Percentiles rank a stretch among this genome's conserved stretches.
Conservation (phyloP, 2,113 vertebrate genomes). For the Marcusenius ussheri region DNA sequence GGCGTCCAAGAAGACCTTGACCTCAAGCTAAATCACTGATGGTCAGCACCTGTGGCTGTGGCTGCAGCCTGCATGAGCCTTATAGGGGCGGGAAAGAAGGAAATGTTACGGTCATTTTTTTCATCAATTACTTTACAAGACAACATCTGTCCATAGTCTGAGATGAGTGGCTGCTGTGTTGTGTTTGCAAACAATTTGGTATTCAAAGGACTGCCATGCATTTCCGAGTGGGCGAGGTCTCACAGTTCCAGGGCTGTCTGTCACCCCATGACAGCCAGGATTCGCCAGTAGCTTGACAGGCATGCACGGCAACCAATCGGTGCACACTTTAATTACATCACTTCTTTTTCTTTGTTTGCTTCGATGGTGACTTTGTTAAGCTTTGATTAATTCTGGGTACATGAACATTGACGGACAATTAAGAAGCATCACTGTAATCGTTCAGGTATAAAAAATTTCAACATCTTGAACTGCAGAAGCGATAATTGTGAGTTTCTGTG, state of each 20-base stretch:
- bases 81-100: constrained; percentile 10
- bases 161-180: background rate
- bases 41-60: constrained; percentile 67
- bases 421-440: background rate
- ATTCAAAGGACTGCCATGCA: background rate
- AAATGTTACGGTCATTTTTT: constrained; percentile 22
- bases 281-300: background rate
- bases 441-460: constrained; percentile 5
- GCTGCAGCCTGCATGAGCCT: constrained; percentile 35
- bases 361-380: constrained; percentile 8
- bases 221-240: background rate
- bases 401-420: background rate
- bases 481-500: constrained; percentile 16
- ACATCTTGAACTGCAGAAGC: background rate
- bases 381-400: background rate
- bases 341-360: background rate
- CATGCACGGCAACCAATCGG: background rate
- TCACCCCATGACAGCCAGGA: background rate
- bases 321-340: constrained; percentile 2
- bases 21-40: constrained; percentile 60
- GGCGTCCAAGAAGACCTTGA: constrained; percentile 59
- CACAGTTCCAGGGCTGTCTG: background rate
- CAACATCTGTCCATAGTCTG: background rate
- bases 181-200: constrained; percentile 15
- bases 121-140: background rate